Conservation (phyloP, 2,888 invertebrate species). For the Tuberolachnus salignus region DNA sequence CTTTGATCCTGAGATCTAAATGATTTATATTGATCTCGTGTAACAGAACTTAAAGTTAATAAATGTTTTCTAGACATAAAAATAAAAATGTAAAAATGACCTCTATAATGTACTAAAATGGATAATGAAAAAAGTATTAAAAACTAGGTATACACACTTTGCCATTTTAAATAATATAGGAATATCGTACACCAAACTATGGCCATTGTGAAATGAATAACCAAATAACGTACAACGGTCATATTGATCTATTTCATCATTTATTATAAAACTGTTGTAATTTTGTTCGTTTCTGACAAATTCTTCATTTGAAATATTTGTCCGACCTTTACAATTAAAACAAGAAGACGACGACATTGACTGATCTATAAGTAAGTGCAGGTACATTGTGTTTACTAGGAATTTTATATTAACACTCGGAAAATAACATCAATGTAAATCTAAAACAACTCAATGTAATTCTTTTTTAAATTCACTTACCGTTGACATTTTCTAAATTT, state of each 20-base stretch:
- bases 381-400: background rate
- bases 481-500: background rate
- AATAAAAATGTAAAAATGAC: background rate
- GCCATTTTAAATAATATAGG: slow-evolving; percentile 58
- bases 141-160: slow-evolving; percentile 53
- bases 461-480: background rate
- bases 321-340: slow-evolving; percentile 37
- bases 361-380: background rate
- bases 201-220: slow-evolving; percentile 58
- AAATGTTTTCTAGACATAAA: slow-evolving; percentile 28
- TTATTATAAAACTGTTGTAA: background rate
- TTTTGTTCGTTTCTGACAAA: slow-evolving; percentile 30
- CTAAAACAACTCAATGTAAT: background rate
- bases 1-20: slow-evolving; percentile 44
- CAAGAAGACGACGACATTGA: background rate
- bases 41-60: slow-evolving; percentile 43
- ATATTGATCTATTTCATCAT: slow-evolving; percentile 19
- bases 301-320: slow-evolving; percentile 27
- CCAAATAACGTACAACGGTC: slow-evolving; percentile 57
- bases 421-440: too few relatives aligned
- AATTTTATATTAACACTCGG: background rate
- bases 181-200: slow-evolving; percentile 57
- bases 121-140: slow-evolving; percentile 1
- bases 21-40: slow-evolving; percentile 53
- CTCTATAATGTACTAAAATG: background rate